phyloP scores from a whole-genome alignment of 2,888 invertebrate species.

The Phragmatobia fuliginosa region DNA sequence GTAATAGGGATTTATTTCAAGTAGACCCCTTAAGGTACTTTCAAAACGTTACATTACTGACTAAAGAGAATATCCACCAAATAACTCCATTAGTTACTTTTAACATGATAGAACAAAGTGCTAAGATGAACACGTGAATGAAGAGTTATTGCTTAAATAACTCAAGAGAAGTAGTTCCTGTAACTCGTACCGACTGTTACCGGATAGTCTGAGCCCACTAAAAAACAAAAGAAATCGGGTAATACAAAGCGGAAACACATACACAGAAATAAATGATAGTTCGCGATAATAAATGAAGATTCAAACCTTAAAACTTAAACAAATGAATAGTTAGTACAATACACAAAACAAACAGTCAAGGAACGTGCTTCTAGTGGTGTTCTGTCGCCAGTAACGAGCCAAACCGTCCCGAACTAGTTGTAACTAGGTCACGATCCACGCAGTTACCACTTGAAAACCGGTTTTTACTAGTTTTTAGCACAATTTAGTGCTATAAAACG shows the following conservation, averaged over 20 bases:
- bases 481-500: constrained; percentile 34
- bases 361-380: constrained; percentile 58
- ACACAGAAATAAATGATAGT: not conserved
- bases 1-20: too few relatives aligned
- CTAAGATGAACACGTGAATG: too few relatives aligned
- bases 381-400: constrained; percentile 57
- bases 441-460: constrained; percentile 53
- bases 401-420: constrained; percentile 50
- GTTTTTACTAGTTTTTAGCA: constrained; percentile 30
- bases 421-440: constrained; percentile 59
- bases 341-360: constrained; percentile 50
- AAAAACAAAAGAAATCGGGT: too few relatives aligned
- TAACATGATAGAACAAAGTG: too few relatives aligned
- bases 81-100: too few relatives aligned
- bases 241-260: not conserved
- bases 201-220: too few relatives aligned
- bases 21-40: too few relatives aligned
- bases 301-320: constrained; percentile 29
- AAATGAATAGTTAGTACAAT: constrained; percentile 54
- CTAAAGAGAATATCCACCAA: too few relatives aligned
- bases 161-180: too few relatives aligned
- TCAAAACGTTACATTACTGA: too few relatives aligned
- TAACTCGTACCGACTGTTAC: too few relatives aligned
- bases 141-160: too few relatives aligned
- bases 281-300: not conserved